Conservation (phyloP, 2,797 vertebrate genomes). For the Dromococcyx pavoninus region DNA sequence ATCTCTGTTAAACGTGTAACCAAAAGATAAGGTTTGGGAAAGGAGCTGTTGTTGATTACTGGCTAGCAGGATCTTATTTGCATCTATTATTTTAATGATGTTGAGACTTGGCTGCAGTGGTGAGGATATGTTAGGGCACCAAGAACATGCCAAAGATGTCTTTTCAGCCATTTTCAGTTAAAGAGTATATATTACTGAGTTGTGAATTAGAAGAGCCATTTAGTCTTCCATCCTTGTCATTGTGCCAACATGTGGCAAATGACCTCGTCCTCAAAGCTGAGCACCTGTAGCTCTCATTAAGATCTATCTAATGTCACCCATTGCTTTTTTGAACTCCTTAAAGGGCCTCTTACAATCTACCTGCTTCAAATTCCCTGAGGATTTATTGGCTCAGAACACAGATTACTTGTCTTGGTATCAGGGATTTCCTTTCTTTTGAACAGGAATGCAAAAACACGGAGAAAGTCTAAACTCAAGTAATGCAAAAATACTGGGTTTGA, state of each 20-base stretch:
- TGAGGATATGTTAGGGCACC: neutral
- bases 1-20: neutral
- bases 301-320: neutral
- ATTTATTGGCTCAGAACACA: constrained; percentile 57
- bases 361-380: constrained; percentile 50
- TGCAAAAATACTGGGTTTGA: constrained; percentile 58
- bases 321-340: constrained; percentile 33
- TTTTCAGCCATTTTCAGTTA: neutral
- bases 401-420: constrained; percentile 58
- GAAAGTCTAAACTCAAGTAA: constrained; percentile 49
- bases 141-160: neutral
- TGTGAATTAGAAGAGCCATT: constrained; percentile 48
- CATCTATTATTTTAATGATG: neutral
- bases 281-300: constrained; percentile 59
- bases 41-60: neutral
- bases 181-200: neutral
- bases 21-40: neutral
- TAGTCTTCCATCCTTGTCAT: constrained; percentile 41
- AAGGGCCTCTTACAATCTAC: constrained; percentile 50
- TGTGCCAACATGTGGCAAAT: constrained; percentile 52
- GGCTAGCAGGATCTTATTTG: constrained; percentile 15
- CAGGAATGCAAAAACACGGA: constrained; percentile 54
- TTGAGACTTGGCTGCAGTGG: neutral
- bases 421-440: constrained; percentile 65
- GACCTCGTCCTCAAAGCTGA: constrained; percentile 29